Evolutionary conservation across 2,888 invertebrate species (phyloP).

Genomic region (Oeneis ivallda): DNA sequence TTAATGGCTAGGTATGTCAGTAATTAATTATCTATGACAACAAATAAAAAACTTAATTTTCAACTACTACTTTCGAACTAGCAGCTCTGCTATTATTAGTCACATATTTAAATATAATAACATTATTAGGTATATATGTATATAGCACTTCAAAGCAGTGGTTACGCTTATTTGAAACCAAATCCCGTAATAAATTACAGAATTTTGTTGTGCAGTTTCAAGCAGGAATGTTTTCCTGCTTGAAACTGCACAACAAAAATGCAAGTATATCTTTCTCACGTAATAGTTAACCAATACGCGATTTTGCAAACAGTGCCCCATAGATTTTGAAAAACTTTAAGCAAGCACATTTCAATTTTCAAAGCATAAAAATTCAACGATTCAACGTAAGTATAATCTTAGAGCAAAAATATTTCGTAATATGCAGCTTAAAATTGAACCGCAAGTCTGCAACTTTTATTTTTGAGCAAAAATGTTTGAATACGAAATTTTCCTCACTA

Average conservation of each 20-base stretch:
- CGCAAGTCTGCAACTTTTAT: slow-evolving; percentile 24
- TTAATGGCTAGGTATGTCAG: too few relatives aligned
- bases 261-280: too few relatives aligned
- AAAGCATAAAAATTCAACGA: slow-evolving; percentile 16
- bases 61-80: too few relatives aligned
- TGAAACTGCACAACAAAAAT: not conserved
- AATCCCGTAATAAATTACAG: not conserved
- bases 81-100: not conserved
- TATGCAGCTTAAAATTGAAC: slow-evolving; percentile 21
- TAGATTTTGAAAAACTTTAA: slow-evolving; percentile 8
- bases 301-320: not conserved
- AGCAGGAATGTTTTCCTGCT: not conserved
- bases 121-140: slow-evolving; percentile 1
- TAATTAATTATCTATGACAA: too few relatives aligned
- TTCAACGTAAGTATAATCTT: slow-evolving; percentile 12
- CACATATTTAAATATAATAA: not conserved
- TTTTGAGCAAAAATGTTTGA: slow-evolving; percentile 28
- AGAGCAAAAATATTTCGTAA: slow-evolving; percentile 22
- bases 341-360: slow-evolving; percentile 21
- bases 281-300: not conserved
- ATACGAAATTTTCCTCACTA: slow-evolving; percentile 29
- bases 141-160: not conserved
- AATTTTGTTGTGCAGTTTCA: too few relatives aligned
- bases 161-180: not conserved
- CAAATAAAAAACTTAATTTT: too few relatives aligned